These are phyloP conservation scores for Notarius lentiginosus DNA, from an alignment of 2,113 vertebrate genomes.

Conservation along the genomic window DNA sequence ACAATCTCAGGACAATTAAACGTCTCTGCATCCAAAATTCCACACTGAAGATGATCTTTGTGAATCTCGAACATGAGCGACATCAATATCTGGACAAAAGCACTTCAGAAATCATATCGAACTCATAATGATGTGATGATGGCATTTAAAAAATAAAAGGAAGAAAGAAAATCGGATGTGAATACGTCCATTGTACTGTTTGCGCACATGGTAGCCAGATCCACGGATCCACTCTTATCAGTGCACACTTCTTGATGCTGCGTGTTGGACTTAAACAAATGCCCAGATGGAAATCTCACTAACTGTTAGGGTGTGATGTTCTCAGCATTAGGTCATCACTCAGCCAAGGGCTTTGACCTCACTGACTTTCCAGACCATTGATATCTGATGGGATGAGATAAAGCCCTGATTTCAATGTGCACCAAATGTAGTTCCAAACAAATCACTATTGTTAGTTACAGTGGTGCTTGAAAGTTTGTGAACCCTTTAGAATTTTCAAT, in stretches of 20 bases:
- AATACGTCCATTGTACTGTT: conserved; percentile 1
- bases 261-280: not conserved
- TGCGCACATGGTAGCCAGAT: conserved; percentile 16
- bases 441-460: not conserved
- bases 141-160: not conserved
- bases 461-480: too few relatives aligned
- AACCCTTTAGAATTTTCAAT: too few relatives aligned
- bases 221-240: not conserved
- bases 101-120: not conserved
- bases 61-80: not conserved
- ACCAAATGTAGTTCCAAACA: conserved; percentile 7
- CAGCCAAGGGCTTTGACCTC: conserved; percentile 21
- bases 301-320: conserved; percentile 14
- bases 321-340: not conserved
- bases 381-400: conserved; percentile 58
- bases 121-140: not conserved
- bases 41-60: not conserved
- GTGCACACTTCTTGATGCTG: not conserved
- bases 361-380: conserved; percentile 7
- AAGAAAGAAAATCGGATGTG: not conserved
- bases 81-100: conserved; percentile 2
- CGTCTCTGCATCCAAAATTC: not conserved
- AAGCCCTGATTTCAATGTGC: conserved; percentile 44
- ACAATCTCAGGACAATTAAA: not conserved
- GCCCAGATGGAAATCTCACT: conserved; percentile 20